These are phyloP conservation scores for Paratrypauchen microcephalus DNA, from an alignment of 2,797 vertebrate species.

Conservation along the genomic window DNA sequence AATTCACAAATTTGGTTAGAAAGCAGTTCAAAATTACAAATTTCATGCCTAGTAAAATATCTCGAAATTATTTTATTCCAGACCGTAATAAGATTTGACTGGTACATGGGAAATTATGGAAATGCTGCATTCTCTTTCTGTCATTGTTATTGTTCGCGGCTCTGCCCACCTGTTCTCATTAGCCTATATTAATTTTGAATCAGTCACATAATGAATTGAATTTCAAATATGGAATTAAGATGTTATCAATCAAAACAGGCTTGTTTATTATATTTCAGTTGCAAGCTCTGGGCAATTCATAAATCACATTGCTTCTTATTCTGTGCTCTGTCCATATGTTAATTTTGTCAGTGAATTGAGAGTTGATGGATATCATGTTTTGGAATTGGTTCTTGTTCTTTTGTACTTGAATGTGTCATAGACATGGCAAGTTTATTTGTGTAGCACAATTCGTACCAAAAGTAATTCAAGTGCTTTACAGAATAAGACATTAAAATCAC, in stretches of 20 bases:
- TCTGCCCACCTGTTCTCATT: constrained; percentile 1
- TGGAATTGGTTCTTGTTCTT: background rate
- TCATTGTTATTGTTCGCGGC: background rate
- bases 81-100: background rate
- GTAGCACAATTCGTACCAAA: no score
- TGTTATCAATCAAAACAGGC: background rate
- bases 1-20: no score
- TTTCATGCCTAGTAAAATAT: background rate
- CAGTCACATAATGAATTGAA: background rate
- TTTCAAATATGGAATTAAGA: constrained; percentile 4
- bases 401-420: background rate
- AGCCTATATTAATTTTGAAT: background rate
- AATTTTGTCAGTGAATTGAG: background rate
- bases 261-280: background rate
- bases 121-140: background rate
- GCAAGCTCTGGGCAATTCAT: background rate
- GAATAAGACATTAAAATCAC: no score
- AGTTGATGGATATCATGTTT: background rate
- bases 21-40: no score
- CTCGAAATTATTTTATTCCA: background rate
- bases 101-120: background rate
- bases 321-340: no score
- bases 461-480: no score
- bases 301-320: background rate
- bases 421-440: no score